Percentiles rank a stretch among this genome's conserved stretches.
Conservation (phyloP, 2,797 vertebrate species). For the Lophotriccus pileatus region DNA sequence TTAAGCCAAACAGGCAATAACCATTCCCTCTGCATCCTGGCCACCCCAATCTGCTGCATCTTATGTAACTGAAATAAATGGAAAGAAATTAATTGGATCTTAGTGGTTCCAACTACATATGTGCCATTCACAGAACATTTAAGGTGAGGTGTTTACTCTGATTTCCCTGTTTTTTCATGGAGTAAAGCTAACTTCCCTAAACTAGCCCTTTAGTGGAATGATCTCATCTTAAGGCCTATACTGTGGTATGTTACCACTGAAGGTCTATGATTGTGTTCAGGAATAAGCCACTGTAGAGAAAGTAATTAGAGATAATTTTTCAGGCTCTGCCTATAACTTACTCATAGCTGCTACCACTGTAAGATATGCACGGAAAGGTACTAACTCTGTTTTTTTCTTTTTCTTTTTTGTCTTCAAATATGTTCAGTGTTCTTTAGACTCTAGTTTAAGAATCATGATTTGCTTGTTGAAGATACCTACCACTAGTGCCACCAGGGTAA, state of each 20-base stretch:
- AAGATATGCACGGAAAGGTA: not conserved
- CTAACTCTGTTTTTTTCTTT: not conserved
- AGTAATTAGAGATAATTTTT: not conserved
- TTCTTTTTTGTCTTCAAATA: not conserved
- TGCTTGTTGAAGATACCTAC: conserved; percentile 97
- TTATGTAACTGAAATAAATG: not conserved
- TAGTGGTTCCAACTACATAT: not conserved
- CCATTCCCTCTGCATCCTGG: not conserved
- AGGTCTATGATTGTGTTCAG: not conserved
- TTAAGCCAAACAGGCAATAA: not conserved
- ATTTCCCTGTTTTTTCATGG: not conserved
- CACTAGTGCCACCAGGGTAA: conserved; percentile 92
- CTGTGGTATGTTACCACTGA: not conserved
- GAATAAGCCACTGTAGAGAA: not conserved
- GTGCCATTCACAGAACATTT: not conserved
- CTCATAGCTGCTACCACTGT: not conserved
- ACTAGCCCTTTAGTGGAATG: not conserved
- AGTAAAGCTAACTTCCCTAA: not conserved
- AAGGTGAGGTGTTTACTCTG: not conserved
- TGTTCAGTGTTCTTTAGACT: conserved; percentile 93
- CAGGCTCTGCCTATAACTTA: not conserved
- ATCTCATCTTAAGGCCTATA: not conserved
- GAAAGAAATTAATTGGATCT: not conserved
- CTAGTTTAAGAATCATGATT: conserved; percentile 96
- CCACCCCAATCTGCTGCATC: not conserved